Base-by-base conservation (phyloP, 2,888 invertebrate genomes). In the Tryphoninae sp. region DNA sequence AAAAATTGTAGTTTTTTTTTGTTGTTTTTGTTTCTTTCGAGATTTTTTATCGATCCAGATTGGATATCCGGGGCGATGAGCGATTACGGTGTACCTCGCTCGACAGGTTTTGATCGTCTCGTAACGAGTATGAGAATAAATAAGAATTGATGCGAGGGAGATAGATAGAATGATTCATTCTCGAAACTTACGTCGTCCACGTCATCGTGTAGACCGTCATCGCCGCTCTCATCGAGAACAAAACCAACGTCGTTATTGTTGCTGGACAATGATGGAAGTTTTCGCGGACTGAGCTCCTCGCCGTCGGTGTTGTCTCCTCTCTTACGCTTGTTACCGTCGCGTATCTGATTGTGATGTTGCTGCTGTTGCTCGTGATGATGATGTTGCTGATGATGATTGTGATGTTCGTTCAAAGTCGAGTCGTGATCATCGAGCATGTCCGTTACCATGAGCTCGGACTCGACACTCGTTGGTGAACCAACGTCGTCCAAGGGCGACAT, bases 181-280 rank as follows among this genome's bases (percentile, higher is more conserved):
- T 59, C 49, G 53, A 67, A 78, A 91, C 91, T 91, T 87, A 91
- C 91, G 79, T 91, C 90, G 73, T 91, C 91, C 19, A 81, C 87
- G 69, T 91, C 90, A 40, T 91, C 90, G 64, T 87, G 89, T 9
- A 90, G 86, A 49, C 85, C 87, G 68, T 91, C 91, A 75, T 89
- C 89, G 26, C 80, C 86, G 74, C 84, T 88, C 45, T 90, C 89
- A 49, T 90, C 89, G 68, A 91, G 89, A 11, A 91, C 91, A 83
- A 92, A 92, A 42, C 88, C 87, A 42, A 91, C 91, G 86, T 92
- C 91, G 84, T 91, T 91, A 84, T 92, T 91, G 86, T 91, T 91
- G 71, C 87, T 86, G 65, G 79, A 84, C 64, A 91, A 83, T 8
- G 89, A 88, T 19, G 91, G 89, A 75, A 91, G 85, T 85, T 92